Evolutionary conservation across 2,888 invertebrate species (phyloP).

Genomic region (Sisyra terminalis): DNA sequence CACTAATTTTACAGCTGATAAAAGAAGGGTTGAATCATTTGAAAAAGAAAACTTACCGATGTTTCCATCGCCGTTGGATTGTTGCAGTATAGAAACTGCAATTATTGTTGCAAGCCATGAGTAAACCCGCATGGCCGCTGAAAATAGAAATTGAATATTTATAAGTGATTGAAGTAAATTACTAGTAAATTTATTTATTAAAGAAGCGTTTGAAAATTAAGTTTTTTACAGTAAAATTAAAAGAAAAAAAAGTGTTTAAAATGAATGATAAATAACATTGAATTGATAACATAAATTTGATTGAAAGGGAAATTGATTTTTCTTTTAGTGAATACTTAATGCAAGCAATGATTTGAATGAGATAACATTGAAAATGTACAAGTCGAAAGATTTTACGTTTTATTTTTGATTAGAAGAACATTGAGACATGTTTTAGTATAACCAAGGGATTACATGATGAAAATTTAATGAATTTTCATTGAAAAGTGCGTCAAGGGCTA

Average conservation of each 20-base stretch:
- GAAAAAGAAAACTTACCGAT: slow-evolving; percentile 2
- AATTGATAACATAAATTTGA: too few species aligned
- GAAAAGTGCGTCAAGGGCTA: background rate
- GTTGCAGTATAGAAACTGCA: background rate
- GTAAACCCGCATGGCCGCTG: slow-evolving; percentile 2
- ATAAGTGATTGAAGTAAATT: background rate
- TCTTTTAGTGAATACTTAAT: too few species aligned
- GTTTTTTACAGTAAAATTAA: too few species aligned
- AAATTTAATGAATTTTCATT: background rate
- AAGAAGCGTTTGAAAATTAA: background rate
- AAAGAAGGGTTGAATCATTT: too few species aligned
- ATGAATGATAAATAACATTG: too few species aligned
- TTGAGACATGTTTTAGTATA: too few species aligned
- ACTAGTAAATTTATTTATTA: background rate
- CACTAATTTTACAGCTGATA: too few species aligned
- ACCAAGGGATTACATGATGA: too few species aligned
- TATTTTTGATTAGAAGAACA: background rate
- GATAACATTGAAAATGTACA: background rate
- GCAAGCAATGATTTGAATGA: too few species aligned
- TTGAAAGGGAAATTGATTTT: too few species aligned
- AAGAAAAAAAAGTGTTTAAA: too few species aligned
- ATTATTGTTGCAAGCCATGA: slow-evolving; percentile 2
- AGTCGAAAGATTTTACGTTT: background rate
- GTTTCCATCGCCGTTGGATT: background rate
- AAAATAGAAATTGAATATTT: background rate